Evolutionary conservation across 2,113 vertebrate genomes (phyloP), one percentile per base, ranked within the genome.

Genomic region (Mugil cephalus): DNA sequence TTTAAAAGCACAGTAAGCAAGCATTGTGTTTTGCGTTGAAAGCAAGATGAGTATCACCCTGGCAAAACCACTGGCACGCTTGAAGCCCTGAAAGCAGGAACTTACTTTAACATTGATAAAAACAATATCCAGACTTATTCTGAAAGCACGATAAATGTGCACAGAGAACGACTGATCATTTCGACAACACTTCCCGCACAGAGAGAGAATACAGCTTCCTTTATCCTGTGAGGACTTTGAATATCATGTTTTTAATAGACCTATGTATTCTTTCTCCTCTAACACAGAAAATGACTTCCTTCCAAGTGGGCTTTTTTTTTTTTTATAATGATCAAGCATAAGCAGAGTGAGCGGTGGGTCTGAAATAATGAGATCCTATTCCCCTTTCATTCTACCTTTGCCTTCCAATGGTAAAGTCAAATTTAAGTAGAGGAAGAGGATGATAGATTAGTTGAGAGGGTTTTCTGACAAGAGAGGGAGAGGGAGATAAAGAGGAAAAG

Each of bases 281-380:
- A 39, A 87, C 86, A 75, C 62, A 75, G 24, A 42, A 76, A 87
- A 86, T 87, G 68, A 75, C 63, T 89, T 81, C 51, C 74, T 69
- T 87, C 70, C 77, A 80, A 90, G 90, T 76, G 78, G 84, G 58
- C 71, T 79, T 83, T 88, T 86, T 61, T 58, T 86, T 61, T 58
- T 71, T 79, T 58, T 50, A 89, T 91, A 92, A 92, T 77, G 87
- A 92, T 92, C 83, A 90, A 80, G 86, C 69, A 85, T 67, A 69
- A 83, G 72, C 46, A 51, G 83, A 87, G 77, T 71, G 71, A 85
- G 66, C 71, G 36, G 69, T 87, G 61, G 78, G 74, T 78, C 88
- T 85, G 69, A 86, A 88, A 92, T 94, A 93, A 93, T 89, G 90
- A 93, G 89, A 89, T 91, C 83, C 78, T 13, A 69, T 90, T 89